Percentiles rank a stretch among this genome's conserved stretches.
phyloP scores from a whole-genome alignment of 1,140 invertebrate genomes.

The Ceratina calcarata region DNA sequence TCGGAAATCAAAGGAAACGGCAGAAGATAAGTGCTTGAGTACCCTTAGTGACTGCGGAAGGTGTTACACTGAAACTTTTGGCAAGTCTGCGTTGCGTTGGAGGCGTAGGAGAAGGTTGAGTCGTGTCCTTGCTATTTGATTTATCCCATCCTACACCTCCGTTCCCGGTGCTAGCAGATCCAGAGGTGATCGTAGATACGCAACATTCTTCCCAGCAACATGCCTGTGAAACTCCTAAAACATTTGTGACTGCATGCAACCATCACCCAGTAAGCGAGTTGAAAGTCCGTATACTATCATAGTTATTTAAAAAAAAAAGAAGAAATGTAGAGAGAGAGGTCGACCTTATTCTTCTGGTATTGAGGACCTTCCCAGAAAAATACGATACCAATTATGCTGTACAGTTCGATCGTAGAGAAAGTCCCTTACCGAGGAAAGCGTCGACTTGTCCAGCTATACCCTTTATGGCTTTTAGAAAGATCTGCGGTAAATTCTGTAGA shows the following conservation, averaged over 20 bases:
- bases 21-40: constrained; percentile 61
- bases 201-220: constrained; percentile 80
- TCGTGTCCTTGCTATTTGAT: constrained; percentile 70
- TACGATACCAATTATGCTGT: neutral
- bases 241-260: constrained; percentile 70
- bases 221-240: constrained; percentile 80
- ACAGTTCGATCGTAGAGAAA: neutral
- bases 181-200: constrained; percentile 70
- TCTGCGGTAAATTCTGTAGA: constrained; percentile 90
- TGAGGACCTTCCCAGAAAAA: neutral
- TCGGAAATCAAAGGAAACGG: constrained; percentile 21
- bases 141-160: constrained; percentile 70
- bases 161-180: constrained; percentile 62
- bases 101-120: constrained; percentile 86
- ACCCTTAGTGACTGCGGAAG: constrained; percentile 84
- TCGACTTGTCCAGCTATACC: constrained; percentile 96
- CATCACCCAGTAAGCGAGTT: constrained; percentile 65
- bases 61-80: constrained; percentile 93
- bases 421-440: constrained; percentile 92
- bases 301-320: constrained; percentile 19
- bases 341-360: neutral
- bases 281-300: constrained; percentile 37
- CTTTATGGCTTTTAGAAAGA: constrained; percentile 96
- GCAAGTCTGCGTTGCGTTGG: constrained; percentile 90
- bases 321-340: neutral